These are phyloP conservation scores for Amphilophus citrinellus DNA, from an alignment of 2,113 vertebrate species.

Conservation along the genomic window DNA sequence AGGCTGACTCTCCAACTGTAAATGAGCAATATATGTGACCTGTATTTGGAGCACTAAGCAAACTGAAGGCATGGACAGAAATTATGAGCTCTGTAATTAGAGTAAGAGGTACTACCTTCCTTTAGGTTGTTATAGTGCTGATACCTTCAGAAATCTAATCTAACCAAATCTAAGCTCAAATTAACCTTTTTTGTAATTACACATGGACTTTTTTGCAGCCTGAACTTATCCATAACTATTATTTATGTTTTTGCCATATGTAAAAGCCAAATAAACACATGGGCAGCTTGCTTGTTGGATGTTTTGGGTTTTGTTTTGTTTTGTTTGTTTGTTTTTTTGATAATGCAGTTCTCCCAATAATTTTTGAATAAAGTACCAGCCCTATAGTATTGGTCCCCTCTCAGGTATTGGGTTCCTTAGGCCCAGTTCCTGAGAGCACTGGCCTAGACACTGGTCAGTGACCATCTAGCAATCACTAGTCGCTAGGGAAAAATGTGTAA, in stretches of 20 bases:
- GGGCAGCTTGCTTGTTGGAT: no score
- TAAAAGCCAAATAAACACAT: no score
- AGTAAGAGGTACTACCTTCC: background rate
- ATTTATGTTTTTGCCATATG: background rate
- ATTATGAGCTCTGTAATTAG: background rate
- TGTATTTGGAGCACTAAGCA: slow-evolving; percentile 1
- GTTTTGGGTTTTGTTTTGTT: no score
- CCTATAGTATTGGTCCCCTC: background rate
- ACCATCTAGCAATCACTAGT: background rate
- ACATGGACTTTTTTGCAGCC: background rate
- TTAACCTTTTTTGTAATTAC: background rate
- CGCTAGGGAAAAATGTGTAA: background rate
- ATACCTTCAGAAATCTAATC: background rate
- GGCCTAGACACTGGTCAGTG: background rate
- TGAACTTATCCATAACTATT: background rate
- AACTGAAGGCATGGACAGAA: background rate
- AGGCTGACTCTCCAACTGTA: background rate
- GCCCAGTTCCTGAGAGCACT: background rate
- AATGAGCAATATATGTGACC: background rate
- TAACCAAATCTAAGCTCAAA: background rate
- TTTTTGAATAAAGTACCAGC: background rate
- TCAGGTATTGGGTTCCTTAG: background rate
- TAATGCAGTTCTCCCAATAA: background rate
- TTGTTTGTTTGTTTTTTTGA: no score
- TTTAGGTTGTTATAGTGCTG: background rate